Base-by-base conservation (phyloP, 2,888 invertebrate genomes). In the Nebria salina region DNA sequence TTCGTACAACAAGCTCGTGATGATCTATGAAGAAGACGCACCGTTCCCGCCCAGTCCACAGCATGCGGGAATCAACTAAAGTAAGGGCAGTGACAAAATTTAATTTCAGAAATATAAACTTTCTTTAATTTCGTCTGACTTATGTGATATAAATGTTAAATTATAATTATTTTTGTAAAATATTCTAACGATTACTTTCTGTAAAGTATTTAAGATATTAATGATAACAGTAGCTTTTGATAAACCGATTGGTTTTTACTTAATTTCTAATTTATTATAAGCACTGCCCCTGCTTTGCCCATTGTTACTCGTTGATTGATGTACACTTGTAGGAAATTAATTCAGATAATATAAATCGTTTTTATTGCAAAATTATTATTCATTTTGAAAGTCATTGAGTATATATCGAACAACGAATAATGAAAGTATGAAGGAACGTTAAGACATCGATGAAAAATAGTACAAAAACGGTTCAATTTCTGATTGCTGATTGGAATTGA, bases 1-100 rank as follows among this genome's bases (percentile, higher is more conserved):
- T 83, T 89, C 91, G 43, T 92, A 92, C 85, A 91, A 91, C 84
- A 92, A 91, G 82, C 86, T 93, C 83, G 91, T 91, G 82, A 93
- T 94, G 91, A 91, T 94, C 76, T 93, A 93, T 85, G 94, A 95
- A 88, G 94, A 94, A 84, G 92, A 94, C 84, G 93, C 93, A 0
- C 94, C 94, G 0, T 85, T 94, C 20, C 94, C 94, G 0, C 89
- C 93, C 73, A 15, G 26, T 26, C 89, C 90, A 65, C 82, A 83
- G 4, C 54, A 54, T n/a, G 41, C 15, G 13, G 73, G 41, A 73
- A 41, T 34, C 41, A 42, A 73, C 26, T 42, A 73, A 73, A 26
- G 54, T 72, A 43, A 25, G 70, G 70, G 43, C 86, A 86, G 74
- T 88, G 89, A 13, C 85, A 70, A 70, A 68, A 70, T 70, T 70